Evolutionary conservation across 1,140 invertebrate species (phyloP), one percentile per base, ranked within the genome.

Genomic region (Heliconius nattereri): DNA sequence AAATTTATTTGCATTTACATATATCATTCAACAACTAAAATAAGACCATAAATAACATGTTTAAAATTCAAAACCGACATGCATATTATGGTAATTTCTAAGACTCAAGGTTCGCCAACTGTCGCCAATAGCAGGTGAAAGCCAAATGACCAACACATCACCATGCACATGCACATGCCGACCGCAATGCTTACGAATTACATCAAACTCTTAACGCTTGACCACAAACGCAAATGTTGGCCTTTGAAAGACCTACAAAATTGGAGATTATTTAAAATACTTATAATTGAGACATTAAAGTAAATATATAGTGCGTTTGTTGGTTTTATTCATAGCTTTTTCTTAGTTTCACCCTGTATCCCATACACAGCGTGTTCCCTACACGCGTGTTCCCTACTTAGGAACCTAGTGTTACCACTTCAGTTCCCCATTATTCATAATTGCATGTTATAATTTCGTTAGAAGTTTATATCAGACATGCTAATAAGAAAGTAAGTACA

Each of bases 1-100:
- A 23, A 23, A 9, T 26, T 57, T 23, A 23, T 60, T 66, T 6
- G 2, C 60, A 66, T 13, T 29, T 29, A n/a, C 23, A 26, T n/a
- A 60, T 11, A 23, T 66, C 60, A 66, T 23, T 57, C 5, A n/a
- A 72, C 9, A 35, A 20, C 7, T 35, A 52, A 52, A 52, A 52
- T 11, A 71, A 71, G 2, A 20, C 2, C 16, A 72, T 72, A 72
- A 72, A 72, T 72, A 72, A 37, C 71, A 72, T 72, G 19, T 72
- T 72, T 35, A 35, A 35, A 78, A 78, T 71, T 73, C 26, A 40
- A 79, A 37, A 8, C 26, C 16, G 73, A 57, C 74, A 76, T 73
- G 75, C 54, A 40, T 75, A 80, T 81, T 81, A 81, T 81, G 75
- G 45, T 81, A 81, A 81, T 81, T 71, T 81, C 79, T 81, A 81